Conservation (phyloP, 2,797 vertebrate genomes). For the Phrynocephalus forsythii region DNA sequence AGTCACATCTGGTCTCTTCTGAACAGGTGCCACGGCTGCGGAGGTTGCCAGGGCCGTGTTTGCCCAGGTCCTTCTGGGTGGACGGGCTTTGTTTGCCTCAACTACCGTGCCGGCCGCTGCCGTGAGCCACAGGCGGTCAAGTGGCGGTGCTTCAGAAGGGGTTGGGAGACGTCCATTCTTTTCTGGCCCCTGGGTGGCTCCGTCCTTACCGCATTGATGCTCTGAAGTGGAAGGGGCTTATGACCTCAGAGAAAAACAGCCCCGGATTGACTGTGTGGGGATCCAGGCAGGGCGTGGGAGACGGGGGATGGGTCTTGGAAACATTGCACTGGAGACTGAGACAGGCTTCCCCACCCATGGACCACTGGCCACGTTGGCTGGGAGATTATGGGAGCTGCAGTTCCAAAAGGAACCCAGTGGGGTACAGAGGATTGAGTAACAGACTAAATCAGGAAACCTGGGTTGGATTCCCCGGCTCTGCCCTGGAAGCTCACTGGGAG, state of each 20-base stretch:
- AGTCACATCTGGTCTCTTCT: constrained; percentile 33
- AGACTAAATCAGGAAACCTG: too few relatives aligned
- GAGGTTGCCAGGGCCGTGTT: constrained; percentile 20
- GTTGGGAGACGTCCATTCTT: not conserved
- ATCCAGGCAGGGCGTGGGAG: not conserved
- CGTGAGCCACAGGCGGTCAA: not conserved
- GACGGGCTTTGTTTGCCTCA: not conserved
- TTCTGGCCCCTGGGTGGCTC: not conserved
- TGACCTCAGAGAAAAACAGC: not conserved
- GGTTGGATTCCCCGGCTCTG: too few relatives aligned
- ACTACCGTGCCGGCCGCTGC: not conserved
- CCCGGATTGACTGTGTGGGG: not conserved
- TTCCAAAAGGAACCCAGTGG: too few relatives aligned
- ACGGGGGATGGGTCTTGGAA: not conserved
- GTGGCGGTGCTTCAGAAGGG: not conserved
- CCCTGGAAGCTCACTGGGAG: too few relatives aligned
- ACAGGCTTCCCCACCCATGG: not conserved
- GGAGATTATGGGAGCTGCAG: not conserved
- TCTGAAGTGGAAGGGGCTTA: not conserved
- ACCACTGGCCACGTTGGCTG: not conserved
- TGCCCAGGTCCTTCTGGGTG: constrained; percentile 23
- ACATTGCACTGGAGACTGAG: not conserved
- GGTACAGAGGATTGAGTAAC: too few relatives aligned
- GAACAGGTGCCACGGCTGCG: constrained; percentile 28
- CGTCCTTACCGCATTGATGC: too few relatives aligned